These are phyloP conservation scores for Drosophila malerkotliana DNA, from an alignment of 1,140 invertebrate species.

Conservation along the genomic window DNA sequence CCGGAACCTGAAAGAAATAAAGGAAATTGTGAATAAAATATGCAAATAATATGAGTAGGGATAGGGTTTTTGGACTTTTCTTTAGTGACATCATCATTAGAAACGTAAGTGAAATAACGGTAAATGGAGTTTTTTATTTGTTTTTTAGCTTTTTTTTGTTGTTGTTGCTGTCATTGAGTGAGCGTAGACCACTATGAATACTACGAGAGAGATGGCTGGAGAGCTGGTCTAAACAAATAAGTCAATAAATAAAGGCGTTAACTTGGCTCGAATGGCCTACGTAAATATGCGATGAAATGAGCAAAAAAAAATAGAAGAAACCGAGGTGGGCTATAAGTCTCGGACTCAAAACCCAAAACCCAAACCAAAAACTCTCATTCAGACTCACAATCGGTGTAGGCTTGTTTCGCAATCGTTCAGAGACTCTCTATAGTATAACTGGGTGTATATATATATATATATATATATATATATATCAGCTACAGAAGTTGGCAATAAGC, in stretches of 20 bases:
- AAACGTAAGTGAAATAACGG: constrained; percentile 58
- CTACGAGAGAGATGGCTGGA: constrained; percentile 8
- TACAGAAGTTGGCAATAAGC: constrained; percentile 69
- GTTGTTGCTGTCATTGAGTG: constrained; percentile 51
- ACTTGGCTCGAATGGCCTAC: constrained; percentile 76
- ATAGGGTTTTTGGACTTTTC: neutral
- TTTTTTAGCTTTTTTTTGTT: constrained; percentile 27
- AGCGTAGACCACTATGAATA: constrained; percentile 7
- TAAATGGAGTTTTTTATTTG: constrained; percentile 77
- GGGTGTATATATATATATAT: constrained; percentile 12
- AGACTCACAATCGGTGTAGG: constrained; percentile 59
- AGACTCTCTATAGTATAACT: neutral
- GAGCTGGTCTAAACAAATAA: constrained; percentile 67
- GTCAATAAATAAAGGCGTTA: constrained; percentile 80
- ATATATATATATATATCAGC: constrained; percentile 11
- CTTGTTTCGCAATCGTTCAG: constrained; percentile 62
- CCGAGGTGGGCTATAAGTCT: constrained; percentile 31
- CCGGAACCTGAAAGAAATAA: constrained; percentile 33
- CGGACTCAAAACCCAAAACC: constrained; percentile 11
- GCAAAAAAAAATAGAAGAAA: constrained; percentile 37
- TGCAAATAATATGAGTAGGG: neutral
- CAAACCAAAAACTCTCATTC: constrained; percentile 13
- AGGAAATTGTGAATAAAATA: constrained; percentile 16
- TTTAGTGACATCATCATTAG: constrained; percentile 63
- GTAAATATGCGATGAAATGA: constrained; percentile 78